Conservation (phyloP, 2,113 vertebrate genomes). For the Boulengeromyrus knoepffleri region DNA sequence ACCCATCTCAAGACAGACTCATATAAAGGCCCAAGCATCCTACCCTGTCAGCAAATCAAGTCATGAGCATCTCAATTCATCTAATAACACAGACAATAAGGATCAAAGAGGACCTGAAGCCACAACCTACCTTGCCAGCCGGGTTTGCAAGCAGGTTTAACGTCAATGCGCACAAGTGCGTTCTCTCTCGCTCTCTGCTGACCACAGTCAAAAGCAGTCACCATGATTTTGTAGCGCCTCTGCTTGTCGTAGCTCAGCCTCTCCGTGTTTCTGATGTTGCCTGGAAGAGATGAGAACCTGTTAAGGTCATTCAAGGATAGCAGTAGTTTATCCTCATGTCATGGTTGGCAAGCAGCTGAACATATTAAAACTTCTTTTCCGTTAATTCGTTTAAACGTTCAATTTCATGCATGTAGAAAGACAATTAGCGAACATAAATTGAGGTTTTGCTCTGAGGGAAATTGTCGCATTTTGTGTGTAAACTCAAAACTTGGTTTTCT, state of each 20-base stretch:
- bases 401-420: background rate
- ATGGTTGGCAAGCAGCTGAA: background rate
- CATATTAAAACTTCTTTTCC: background rate
- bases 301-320: background rate
- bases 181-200: slow-evolving; percentile 81
- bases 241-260: slow-evolving; percentile 86
- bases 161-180: slow-evolving; percentile 77
- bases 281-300: slow-evolving; percentile 47
- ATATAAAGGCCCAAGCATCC: background rate
- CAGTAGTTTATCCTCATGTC: background rate
- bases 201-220: slow-evolving; percentile 91
- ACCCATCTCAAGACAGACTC: background rate
- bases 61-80: background rate
- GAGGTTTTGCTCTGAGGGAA: background rate
- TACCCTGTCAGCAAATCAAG: background rate
- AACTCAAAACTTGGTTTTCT: background rate
- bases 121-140: slow-evolving; percentile 16
- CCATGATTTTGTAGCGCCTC: slow-evolving; percentile 82
- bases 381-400: background rate
- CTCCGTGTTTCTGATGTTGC: slow-evolving; percentile 93
- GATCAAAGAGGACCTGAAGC: background rate
- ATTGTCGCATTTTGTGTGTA: background rate
- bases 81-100: background rate
- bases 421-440: background rate
- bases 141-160: slow-evolving; percentile 87